phyloP scores from a whole-genome alignment of 2,888 invertebrate species.

The Heteromurus nitidus region DNA sequence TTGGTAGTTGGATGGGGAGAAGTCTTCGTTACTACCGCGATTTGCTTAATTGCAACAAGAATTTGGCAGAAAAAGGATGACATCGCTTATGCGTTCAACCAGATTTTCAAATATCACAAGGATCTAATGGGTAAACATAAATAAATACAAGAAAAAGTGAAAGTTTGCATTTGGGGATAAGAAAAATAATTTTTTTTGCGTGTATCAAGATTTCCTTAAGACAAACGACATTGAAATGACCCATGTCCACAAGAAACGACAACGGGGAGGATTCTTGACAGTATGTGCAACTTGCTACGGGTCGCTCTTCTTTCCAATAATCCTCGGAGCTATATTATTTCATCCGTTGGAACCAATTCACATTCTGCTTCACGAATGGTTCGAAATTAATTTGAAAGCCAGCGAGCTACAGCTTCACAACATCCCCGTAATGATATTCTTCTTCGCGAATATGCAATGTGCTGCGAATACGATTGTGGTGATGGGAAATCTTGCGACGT shows the following conservation, averaged over 20 bases:
- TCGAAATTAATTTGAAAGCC: conserved; percentile 10
- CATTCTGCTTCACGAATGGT: conserved; percentile 1
- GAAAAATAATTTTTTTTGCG: not conserved
- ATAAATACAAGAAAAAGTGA: not conserved
- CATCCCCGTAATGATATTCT: not conserved
- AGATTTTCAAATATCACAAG: conserved; percentile 6
- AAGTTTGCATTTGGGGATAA: not conserved
- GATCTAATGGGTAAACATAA: not conserved
- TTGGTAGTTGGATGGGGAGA: conserved; percentile 10
- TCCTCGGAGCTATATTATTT: not conserved
- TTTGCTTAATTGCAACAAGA: not conserved
- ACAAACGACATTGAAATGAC: not conserved
- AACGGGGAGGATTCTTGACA: not conserved
- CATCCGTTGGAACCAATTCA: conserved; percentile 40
- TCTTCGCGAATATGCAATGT: not conserved
- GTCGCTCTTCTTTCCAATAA: not conserved
- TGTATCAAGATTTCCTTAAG: conserved; percentile 10
- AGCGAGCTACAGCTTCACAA: not conserved
- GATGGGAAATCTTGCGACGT: not conserved
- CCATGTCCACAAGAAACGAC: not conserved
- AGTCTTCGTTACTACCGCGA: not conserved
- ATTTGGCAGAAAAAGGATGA: not conserved
- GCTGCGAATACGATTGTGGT: conserved; percentile 1
- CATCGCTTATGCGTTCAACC: conserved; percentile 18
- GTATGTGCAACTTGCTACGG: not conserved